phyloP scores from a whole-genome alignment of 2,113 vertebrate genomes.

The Leiothrix lutea region DNA sequence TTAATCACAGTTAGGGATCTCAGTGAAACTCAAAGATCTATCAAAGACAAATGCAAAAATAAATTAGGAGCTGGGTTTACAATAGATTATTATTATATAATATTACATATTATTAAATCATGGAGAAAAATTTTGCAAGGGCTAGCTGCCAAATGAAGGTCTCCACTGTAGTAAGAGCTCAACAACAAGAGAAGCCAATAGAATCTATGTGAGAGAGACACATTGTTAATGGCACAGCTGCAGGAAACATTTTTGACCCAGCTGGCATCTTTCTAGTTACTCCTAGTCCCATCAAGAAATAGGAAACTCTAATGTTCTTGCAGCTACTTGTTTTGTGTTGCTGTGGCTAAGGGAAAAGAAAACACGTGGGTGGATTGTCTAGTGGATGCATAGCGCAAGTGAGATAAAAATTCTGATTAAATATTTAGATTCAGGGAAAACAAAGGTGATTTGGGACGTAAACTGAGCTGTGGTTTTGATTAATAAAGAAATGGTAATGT shows the following conservation, averaged over 20 bases:
- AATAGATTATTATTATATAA: neutral
- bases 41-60: neutral
- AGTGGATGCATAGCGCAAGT: neutral
- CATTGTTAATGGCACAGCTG: neutral
- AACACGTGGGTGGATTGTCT: neutral
- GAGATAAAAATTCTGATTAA: constrained; percentile 28
- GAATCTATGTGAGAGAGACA: neutral
- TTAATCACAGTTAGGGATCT: neutral
- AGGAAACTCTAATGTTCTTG: neutral
- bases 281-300: neutral
- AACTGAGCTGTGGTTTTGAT: neutral
- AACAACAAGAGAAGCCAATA: neutral
- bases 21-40: neutral
- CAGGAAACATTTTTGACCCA: neutral
- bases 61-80: neutral
- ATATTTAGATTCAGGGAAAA: constrained; percentile 23
- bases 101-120: neutral
- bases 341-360: neutral
- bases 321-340: neutral
- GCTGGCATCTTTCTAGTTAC: neutral
- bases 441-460: neutral
- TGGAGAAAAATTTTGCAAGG: neutral
- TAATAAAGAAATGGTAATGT: neutral
- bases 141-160: neutral
- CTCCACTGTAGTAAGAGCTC: neutral